Base-by-base conservation (phyloP, 2,888 invertebrate genomes). In the Pollenia angustigena region DNA sequence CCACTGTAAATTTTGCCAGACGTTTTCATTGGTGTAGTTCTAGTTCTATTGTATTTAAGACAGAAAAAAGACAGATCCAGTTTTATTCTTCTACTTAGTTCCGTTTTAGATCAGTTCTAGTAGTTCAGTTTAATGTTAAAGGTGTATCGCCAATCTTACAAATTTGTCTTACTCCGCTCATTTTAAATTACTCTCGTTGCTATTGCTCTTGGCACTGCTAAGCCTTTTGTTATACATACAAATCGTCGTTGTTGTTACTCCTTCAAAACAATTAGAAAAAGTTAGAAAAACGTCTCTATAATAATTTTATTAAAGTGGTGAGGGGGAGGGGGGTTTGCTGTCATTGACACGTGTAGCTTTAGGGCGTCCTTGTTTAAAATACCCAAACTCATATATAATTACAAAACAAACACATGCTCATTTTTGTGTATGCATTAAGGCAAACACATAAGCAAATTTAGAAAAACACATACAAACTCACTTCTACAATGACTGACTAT, bases 301-400 rank as follows among this genome's bases (percentile, higher is more conserved):
- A 76, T 76, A 44, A 54, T 76, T 76, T 76, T 54, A 74, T 74
- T 66, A 74, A 23, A 71, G 56, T 12, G 18, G 64, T 1, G 1
- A 18, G 18, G 18, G 18, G 18, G 18, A n/a, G 64, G 66, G 46
- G 48, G 56, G n/a, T n/a, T 66, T 18, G 14, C 50, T 75, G 75
- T 60, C 60, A 69, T 60, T 60, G 68, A 54, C 75, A 82, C 75
- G 68, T 69, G 62, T 52, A 52, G 75, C 69, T 75, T 60, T 40
- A 75, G 74, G 75, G 40, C 54, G 44, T 14, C 40, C 42, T 66
- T 14, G 32, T 32, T 23, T 11, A 50, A 62, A 23, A 48, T 10
- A 60, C 12, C 23, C n/a, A 32, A 14, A 18, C 18, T 10, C 16
- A 44, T n/a, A 6, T 12, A 42, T 4, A 66, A 12, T 6, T 11